Evolutionary conservation across 2,113 vertebrate species (phyloP), one percentile per base, ranked within the genome.

Genomic region (Gymnorhina tibicen): DNA sequence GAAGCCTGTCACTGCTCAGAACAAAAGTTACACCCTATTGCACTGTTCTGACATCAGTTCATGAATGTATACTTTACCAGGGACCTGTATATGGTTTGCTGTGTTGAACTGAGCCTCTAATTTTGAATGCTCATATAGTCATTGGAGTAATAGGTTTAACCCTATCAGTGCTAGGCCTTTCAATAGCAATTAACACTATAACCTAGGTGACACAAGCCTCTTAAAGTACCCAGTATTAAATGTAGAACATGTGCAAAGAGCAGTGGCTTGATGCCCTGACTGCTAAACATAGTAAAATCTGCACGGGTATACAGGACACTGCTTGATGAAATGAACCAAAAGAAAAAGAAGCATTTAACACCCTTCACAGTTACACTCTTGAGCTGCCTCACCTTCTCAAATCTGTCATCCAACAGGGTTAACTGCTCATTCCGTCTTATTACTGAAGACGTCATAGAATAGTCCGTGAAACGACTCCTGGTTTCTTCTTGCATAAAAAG

Each of bases 371-470:
- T 33, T 32, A 50, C 4, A 33, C 28, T 53, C 42, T 10, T 55
- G 44, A 87, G 53, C 44, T 73, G 39, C 42, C 87, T 93, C 32
- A 99, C 99, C 99, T 99, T 99, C 91, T 99, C 99, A 91, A 99
- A 99, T 60, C 99, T 98, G 94, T 99, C 99, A 86, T 99, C 99
- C 78, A 99, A 98, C 22, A 99, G 97, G 2, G 98, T 98, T 90
- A 99, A 98, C 95, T 99, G 99, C 58, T 99, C 98, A 81, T 99
- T 99, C 87, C 99, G 98, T 92, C 98, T 98, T 97, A 99, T 99
- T 76, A 99, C 98, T 0, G 99, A 99, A 21, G 99, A 99, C 0
- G 99, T 98, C 97, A 99, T 93, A 13, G 99, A 99, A 97, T 99
- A 99, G 7, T 99, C 99, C 0, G 99, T 99, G 98, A 99, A 99